Conservation (phyloP, 1,140 invertebrate genomes). For the Gonatopus flavifemur region DNA sequence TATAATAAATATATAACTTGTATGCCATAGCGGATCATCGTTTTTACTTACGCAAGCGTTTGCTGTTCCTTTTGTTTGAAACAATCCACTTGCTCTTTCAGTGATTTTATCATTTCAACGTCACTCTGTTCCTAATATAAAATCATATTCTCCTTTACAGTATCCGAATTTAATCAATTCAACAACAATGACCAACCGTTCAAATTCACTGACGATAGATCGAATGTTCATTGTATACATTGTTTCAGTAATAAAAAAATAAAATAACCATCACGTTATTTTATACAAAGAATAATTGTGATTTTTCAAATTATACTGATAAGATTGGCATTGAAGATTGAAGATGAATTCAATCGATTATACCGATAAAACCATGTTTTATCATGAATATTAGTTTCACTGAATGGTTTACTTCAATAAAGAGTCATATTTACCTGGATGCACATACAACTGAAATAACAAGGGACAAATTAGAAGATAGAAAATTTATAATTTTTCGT, state of each 20-base stretch:
- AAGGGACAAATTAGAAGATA: too few species aligned
- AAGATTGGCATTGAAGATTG: too few species aligned
- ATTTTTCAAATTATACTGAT: conserved; percentile 14
- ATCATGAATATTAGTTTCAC: conserved; percentile 31
- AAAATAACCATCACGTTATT: conserved; percentile 10
- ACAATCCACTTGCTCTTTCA: conserved; percentile 31
- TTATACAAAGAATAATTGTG: conserved; percentile 8
- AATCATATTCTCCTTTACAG: background rate
- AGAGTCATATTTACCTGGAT: conserved; percentile 39
- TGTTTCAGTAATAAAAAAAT: conserved; percentile 5
- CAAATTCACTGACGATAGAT: conserved; percentile 11
- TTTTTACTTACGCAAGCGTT: conserved; percentile 28
- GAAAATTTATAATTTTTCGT: background rate
- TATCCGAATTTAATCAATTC: conserved; percentile 6
- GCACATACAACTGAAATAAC: conserved; percentile 36
- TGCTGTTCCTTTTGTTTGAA: conserved; percentile 31
- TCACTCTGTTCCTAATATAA: conserved; percentile 22
- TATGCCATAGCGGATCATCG: conserved; percentile 3
- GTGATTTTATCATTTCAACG: conserved; percentile 19
- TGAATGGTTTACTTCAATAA: conserved; percentile 29
- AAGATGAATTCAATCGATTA: too few species aligned
- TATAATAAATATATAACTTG: background rate
- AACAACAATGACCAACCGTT: background rate
- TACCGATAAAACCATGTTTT: conserved; percentile 15
- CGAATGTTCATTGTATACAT: conserved; percentile 3